phyloP scores from a whole-genome alignment of 2,888 invertebrate genomes.

The Platycheirus rosarum region DNA sequence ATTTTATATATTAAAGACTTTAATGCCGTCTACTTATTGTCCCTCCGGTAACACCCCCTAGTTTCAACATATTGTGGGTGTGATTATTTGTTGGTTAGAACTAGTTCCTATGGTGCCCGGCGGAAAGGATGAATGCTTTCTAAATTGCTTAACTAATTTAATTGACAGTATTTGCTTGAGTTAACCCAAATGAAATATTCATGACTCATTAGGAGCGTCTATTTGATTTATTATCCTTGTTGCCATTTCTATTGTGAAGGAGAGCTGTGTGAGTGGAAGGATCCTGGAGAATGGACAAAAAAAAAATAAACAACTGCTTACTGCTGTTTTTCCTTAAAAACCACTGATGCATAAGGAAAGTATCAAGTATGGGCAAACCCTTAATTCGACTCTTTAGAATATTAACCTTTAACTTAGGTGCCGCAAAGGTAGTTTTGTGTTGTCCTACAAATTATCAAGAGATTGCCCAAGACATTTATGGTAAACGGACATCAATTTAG shows the following conservation, averaged over 20 bases:
- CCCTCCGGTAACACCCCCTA: not conserved
- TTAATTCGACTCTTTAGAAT: not conserved
- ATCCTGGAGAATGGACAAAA: not conserved
- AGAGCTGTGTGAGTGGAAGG: not conserved
- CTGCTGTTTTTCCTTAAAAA: conserved; percentile 6
- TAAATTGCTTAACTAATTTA: conserved; percentile 47
- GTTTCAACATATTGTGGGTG: not conserved
- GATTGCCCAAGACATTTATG: conserved; percentile 14
- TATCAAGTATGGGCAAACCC: not conserved
- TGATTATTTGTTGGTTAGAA: not conserved
- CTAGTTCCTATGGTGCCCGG: conserved; percentile 2
- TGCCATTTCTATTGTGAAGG: conserved; percentile 11
- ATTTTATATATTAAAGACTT: conserved; percentile 9
- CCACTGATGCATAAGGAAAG: conserved; percentile 31
- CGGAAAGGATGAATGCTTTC: conserved; percentile 19
- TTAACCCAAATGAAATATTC: conserved; percentile 52
- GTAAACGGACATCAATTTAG: conserved; percentile 23
- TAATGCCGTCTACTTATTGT: not conserved
- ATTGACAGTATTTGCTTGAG: conserved; percentile 41
- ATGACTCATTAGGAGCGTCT: conserved; percentile 50
- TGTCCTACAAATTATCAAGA: not conserved
- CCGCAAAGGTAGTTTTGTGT: not conserved
- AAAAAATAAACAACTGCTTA: not conserved
- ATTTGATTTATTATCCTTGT: conserved; percentile 42
- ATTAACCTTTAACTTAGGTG: conserved; percentile 1